Conservation (phyloP, 2,797 vertebrate species). For the Sebastes elongatus region DNA sequence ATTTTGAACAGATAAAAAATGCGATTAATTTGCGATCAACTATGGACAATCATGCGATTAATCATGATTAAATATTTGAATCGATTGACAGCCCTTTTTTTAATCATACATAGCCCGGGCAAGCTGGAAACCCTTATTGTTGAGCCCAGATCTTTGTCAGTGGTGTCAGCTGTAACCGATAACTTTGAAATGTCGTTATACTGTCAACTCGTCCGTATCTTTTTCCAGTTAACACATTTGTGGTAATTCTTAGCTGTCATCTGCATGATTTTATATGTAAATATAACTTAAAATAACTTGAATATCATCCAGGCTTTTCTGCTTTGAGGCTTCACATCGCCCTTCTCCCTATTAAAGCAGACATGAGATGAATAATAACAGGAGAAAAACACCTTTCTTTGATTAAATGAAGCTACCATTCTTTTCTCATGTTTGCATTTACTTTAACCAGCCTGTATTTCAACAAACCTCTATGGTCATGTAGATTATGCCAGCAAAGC, state of each 20-base stretch:
- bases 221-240: background rate
- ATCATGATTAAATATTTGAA: no score
- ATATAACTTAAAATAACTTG: background rate
- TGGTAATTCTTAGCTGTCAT: background rate
- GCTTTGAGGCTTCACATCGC: background rate
- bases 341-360: background rate
- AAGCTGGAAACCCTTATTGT: no score
- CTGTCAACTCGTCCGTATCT: background rate
- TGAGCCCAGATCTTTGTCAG: no score
- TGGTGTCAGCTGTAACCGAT: background rate
- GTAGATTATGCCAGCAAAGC: slow-evolving; percentile 15
- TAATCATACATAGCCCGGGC: no score
- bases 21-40: no score
- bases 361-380: background rate
- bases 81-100: no score
- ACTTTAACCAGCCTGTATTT: background rate
- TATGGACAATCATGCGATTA: no score
- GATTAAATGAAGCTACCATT: background rate
- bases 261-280: background rate
- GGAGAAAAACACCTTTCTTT: background rate
- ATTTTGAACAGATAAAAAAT: no score
- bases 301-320: background rate
- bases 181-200: background rate
- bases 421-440: background rate
- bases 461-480: background rate